These are phyloP conservation scores for Megalops atlanticus DNA, from an alignment of 2,113 vertebrate genomes.

Conservation along the genomic window DNA sequence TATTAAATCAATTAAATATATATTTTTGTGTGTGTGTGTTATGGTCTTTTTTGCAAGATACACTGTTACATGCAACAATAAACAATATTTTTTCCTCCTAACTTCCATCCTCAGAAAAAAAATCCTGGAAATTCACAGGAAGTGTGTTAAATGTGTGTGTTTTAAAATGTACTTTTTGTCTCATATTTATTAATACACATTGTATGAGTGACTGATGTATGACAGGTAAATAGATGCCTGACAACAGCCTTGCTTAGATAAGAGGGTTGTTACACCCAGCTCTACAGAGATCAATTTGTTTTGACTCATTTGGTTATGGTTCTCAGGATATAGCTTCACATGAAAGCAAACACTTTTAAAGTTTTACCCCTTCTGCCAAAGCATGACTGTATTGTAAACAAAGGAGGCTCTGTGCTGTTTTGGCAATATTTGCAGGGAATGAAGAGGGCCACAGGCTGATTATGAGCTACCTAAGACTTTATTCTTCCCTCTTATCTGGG, in stretches of 20 bases:
- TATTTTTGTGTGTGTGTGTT: background rate
- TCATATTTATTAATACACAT: background rate
- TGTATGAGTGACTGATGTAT: background rate
- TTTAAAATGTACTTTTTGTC: too few relatives aligned
- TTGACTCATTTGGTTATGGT: background rate
- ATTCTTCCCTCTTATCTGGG: background rate
- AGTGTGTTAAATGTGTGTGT: too few relatives aligned
- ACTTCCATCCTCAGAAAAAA: too few relatives aligned
- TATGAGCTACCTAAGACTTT: background rate
- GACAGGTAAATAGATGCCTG: background rate
- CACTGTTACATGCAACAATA: too few relatives aligned
- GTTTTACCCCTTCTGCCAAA: background rate
- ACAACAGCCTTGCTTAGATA: background rate
- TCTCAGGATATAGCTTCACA: background rate
- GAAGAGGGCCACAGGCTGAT: background rate
- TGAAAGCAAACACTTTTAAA: background rate
- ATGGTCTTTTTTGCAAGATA: background rate
- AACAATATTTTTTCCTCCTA: too few relatives aligned
- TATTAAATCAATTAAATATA: slow-evolving; percentile 2
- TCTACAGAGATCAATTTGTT: background rate
- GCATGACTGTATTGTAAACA: background rate
- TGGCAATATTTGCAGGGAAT: background rate
- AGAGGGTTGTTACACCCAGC: background rate
- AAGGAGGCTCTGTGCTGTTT: background rate
- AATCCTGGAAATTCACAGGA: too few relatives aligned